Evolutionary conservation across 2,113 vertebrate genomes (phyloP), one percentile per base, ranked within the genome.

Genomic region (Dromas ardeola): DNA sequence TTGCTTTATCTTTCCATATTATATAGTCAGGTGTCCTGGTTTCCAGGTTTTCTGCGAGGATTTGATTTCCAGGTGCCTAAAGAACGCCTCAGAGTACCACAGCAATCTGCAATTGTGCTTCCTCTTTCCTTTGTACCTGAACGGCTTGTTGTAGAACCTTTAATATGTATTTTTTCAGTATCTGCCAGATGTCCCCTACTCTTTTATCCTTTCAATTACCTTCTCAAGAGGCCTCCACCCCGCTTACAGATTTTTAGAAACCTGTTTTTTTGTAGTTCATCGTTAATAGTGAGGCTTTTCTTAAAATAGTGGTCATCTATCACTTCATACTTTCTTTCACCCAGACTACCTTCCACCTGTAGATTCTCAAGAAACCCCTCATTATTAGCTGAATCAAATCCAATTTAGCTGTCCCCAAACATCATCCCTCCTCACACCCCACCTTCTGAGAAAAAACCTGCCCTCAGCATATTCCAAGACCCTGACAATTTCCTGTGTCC

Each of bases 51-150:
- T 92, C 50, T 91, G 29, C 2, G 2, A 66, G 45, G 30, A 69
- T 96, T 94, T 94, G 72, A 91, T 94, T 92, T 92, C 26, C 80
- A 74, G 25, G 32, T 78, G 32, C 72, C 83, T 74, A 70, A 91
- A 91, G 77, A 62, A 86, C 0, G 1, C 55, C 36, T 72, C 25
- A 78, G 43, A 94, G 77, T 32, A 85, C 40, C 59, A 19, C 56
- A 83, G 66, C 43, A 88, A 15, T 30, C 86, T 91, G 67, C 25
- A 92, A n/a, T 36, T 86, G 71, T 81, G 45, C n/a, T 91, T 95
- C 61, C 62, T 49, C 50, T 80, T 83, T 66, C 36, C 22, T 94
- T 94, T 86, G 47, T 92, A 55, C 47, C 72, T 18, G 21, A 88
- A 66, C 55, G 78, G 67, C 27, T 95, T 83, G 58, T 55, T 62